A percentile compares a stretch with the other conserved stretches of the same genome.
Evolutionary conservation across 2,888 invertebrate genomes (phyloP).

Genomic region (Mythimna ferrago): DNA sequence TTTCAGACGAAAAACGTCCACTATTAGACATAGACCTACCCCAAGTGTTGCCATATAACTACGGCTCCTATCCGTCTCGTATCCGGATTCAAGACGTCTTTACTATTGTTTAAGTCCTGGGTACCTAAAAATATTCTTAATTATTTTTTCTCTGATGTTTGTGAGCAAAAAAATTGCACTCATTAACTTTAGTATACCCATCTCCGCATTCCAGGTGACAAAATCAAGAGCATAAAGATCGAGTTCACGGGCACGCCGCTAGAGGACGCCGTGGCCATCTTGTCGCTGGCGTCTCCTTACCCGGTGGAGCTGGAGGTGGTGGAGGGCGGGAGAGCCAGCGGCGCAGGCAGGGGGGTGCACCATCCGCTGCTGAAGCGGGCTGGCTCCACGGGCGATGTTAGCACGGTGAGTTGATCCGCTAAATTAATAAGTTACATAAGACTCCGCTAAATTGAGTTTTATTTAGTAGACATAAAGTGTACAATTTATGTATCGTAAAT

Average conservation of each 20-base stretch:
- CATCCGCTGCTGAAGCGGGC: conserved; percentile 96
- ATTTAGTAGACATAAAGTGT: too few relatives aligned
- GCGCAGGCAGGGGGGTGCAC: conserved; percentile 90
- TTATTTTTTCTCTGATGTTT: background rate
- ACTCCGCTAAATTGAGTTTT: too few relatives aligned
- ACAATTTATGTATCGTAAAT: too few relatives aligned
- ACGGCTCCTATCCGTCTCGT: too few relatives aligned
- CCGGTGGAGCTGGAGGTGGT: conserved; percentile 95
- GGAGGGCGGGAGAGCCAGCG: conserved; percentile 82
- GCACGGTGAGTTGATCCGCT: conserved; percentile 86
- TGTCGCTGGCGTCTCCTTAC: conserved; percentile 98
- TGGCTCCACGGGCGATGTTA: conserved; percentile 94
- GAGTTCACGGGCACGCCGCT: conserved; percentile 97
- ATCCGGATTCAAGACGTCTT: too few relatives aligned
- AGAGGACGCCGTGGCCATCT: conserved; percentile 97
- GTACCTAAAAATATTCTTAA: too few relatives aligned
- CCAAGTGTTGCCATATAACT: too few relatives aligned
- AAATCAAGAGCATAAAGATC: conserved; percentile 96
- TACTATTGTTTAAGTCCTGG: too few relatives aligned
- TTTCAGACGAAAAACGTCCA: too few relatives aligned
- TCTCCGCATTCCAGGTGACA: conserved; percentile 92
- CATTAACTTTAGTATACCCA: background rate
- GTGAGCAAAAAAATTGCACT: background rate
- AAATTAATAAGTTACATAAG: too few relatives aligned
- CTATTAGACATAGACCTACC: too few relatives aligned